Evolutionary conservation across 2,113 vertebrate species (phyloP).

Genomic region (Oreochromis spilurus): DNA sequence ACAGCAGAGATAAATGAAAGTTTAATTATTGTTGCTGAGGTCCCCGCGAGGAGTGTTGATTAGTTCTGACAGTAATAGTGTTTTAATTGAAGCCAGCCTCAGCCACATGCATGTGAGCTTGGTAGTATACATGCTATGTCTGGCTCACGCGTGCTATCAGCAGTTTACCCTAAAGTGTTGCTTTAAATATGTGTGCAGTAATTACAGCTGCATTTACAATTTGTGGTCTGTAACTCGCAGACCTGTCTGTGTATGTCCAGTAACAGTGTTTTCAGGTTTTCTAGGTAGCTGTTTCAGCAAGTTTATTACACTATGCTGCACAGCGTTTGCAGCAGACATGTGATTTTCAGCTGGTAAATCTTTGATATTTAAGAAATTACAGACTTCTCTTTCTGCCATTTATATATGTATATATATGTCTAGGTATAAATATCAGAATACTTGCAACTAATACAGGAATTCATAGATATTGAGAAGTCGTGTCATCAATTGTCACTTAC

Average conservation of each 20-base stretch:
- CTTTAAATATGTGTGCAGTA: slow-evolving; percentile 50
- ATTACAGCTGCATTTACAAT: slow-evolving; percentile 32
- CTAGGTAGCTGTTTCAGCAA: slow-evolving; percentile 9
- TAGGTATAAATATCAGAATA: background rate
- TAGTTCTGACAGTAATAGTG: slow-evolving; percentile 68
- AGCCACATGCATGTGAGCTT: slow-evolving; percentile 49
- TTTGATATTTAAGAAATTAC: background rate
- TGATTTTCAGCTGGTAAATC: background rate
- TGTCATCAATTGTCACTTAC: background rate
- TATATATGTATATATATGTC: background rate
- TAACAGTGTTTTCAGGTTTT: slow-evolving; percentile 31
- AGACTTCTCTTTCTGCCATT: background rate
- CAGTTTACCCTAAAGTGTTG: slow-evolving; percentile 52
- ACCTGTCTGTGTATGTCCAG: slow-evolving; percentile 8
- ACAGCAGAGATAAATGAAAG: slow-evolving; percentile 55
- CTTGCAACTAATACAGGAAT: background rate
- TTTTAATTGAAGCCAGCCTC: slow-evolving; percentile 68
- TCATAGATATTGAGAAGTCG: background rate
- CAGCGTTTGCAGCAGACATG: background rate
- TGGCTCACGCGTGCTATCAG: slow-evolving; percentile 38
- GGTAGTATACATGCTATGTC: slow-evolving; percentile 46
- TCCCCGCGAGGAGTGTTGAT: slow-evolving; percentile 58
- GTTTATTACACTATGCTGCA: background rate
- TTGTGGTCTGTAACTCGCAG: slow-evolving; percentile 15
- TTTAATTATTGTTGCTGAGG: slow-evolving; percentile 57